Conservation (phyloP, 2,797 vertebrate genomes). For the Chelon labrosus region DNA sequence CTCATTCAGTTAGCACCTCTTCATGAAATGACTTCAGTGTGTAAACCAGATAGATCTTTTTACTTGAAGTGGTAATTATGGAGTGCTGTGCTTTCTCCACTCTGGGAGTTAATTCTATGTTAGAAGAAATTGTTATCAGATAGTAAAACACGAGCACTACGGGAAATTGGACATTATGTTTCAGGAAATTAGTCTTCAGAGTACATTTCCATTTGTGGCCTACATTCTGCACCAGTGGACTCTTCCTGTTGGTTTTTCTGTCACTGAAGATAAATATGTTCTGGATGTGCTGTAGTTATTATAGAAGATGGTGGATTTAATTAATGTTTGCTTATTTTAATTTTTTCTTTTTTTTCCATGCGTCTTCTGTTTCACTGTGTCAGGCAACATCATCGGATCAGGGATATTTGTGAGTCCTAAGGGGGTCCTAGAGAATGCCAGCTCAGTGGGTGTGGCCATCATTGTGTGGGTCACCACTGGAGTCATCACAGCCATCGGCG, state of each 20-base stretch:
- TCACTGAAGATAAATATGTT: not conserved
- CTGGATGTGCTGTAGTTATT: not conserved
- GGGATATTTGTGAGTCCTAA: constrained; percentile 93
- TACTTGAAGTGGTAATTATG: not conserved
- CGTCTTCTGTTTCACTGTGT: not conserved
- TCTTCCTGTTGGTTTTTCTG: not conserved
- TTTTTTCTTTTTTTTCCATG: not conserved
- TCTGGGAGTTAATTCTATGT: not conserved
- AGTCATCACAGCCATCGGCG: constrained; percentile 89
- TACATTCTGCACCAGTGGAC: not conserved
- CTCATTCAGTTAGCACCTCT: not conserved
- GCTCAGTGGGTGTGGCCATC: constrained; percentile 88
- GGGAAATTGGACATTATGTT: not conserved
- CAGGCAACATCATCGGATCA: constrained; percentile 91
- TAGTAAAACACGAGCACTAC: not conserved
- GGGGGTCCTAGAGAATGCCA: constrained; percentile 89
- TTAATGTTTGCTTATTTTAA: not conserved
- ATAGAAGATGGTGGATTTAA: not conserved
- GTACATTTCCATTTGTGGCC: not conserved
- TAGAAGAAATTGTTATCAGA: not conserved
- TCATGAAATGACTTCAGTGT: not conserved
- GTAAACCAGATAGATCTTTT: not conserved
- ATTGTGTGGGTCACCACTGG: constrained; percentile 89
- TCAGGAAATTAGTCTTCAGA: not conserved
- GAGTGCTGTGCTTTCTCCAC: not conserved